Percentiles rank a stretch among this genome's conserved stretches.
Conservation (phyloP, 2,888 invertebrate species). For the Steromphala cineraria region DNA sequence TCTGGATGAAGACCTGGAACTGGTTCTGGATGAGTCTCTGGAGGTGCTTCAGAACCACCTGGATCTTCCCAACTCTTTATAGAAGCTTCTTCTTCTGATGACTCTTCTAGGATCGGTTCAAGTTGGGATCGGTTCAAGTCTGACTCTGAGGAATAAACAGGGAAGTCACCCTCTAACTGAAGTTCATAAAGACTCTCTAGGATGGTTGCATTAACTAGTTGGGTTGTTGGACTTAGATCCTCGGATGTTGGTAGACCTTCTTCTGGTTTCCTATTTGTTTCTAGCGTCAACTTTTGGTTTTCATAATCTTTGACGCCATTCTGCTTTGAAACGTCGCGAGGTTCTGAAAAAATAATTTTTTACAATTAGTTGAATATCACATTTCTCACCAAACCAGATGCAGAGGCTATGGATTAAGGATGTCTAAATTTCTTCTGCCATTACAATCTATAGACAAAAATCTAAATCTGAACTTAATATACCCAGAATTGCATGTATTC, state of each 20-base stretch:
- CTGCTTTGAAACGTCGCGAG: neutral
- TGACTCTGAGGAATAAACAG: neutral
- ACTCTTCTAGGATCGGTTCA: neutral
- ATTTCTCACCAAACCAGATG: no score
- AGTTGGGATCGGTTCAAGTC: constrained; percentile 5
- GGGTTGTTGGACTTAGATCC: neutral
- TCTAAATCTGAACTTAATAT: no score
- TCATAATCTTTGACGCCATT: neutral
- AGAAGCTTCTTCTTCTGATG: neutral
- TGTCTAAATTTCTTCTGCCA: no score
- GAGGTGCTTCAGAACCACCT: no score
- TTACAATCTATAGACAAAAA: no score
- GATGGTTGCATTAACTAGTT: neutral
- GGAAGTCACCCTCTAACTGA: neutral
- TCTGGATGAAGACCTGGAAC: neutral
- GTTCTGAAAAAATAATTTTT: neutral
- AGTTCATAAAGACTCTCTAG: constrained; percentile 3
- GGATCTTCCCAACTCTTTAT: neutral
- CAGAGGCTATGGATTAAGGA: no score
- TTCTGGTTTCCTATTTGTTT: neutral
- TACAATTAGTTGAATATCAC: no score
- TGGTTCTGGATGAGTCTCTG: neutral
- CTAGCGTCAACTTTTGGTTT: neutral
- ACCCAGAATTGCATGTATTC: no score
- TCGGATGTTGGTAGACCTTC: neutral